These are phyloP conservation scores for Metridium senile DNA, from an alignment of 92 coral and sea anemone genomes.

Conservation along the genomic window DNA sequence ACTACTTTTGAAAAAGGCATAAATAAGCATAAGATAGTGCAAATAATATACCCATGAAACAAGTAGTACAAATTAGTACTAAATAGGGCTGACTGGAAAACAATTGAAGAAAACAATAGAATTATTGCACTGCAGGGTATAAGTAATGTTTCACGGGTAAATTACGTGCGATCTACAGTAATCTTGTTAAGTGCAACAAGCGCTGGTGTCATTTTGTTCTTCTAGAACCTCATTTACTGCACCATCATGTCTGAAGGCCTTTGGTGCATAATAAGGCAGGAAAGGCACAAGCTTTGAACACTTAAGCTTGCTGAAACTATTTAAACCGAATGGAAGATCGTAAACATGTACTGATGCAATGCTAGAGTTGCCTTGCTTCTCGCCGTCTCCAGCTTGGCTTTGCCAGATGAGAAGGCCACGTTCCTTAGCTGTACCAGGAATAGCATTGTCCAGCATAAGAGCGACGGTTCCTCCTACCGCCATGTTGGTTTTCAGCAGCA, in stretches of 20 bases:
- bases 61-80: too few relatives aligned
- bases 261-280: not conserved
- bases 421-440: constrained; percentile 85
- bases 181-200: not conserved
- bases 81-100: too few relatives aligned
- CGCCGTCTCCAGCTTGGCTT: constrained; percentile 35
- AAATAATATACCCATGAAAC: too few relatives aligned
- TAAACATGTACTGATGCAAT: constrained; percentile 65
- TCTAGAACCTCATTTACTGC: not conserved
- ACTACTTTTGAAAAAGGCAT: too few relatives aligned
- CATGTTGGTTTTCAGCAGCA: constrained; percentile 85
- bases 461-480: constrained; percentile 82
- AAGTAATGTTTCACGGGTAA: too few relatives aligned
- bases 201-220: not conserved
- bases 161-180: too few relatives aligned
- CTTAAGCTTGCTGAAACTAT: constrained; percentile 52
- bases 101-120: too few relatives aligned
- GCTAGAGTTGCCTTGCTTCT: constrained; percentile 23
- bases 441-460: constrained; percentile 79
- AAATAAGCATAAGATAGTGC: too few relatives aligned
- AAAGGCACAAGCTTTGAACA: not conserved
- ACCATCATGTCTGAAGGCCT: not conserved
- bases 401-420: constrained; percentile 84
- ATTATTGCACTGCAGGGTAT: too few relatives aligned
- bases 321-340: constrained; percentile 74